Evolutionary conservation across 2,888 invertebrate species (phyloP).

Genomic region (Ligdia adustata): DNA sequence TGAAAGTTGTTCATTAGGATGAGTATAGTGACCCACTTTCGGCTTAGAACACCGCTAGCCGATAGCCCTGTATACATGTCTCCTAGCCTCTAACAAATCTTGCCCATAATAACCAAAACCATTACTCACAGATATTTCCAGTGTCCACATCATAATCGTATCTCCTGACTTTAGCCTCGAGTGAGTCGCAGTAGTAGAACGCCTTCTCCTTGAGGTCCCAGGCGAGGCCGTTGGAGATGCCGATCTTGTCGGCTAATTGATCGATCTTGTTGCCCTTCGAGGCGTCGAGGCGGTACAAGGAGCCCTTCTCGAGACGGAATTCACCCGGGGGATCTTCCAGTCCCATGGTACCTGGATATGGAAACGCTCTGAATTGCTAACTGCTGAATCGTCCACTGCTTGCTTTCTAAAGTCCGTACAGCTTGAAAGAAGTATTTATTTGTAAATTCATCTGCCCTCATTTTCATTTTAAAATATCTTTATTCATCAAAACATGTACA

Average conservation of each 20-base stretch:
- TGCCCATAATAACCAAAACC: slow-evolving; percentile 1
- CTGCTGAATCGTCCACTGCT: too few species aligned
- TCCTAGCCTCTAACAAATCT: too few species aligned
- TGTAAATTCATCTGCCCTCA: too few species aligned
- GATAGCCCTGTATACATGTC: too few species aligned
- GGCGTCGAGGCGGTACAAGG: slow-evolving; percentile 69
- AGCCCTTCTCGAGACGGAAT: slow-evolving; percentile 65
- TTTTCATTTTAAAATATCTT: too few species aligned
- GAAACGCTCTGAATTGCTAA: too few species aligned
- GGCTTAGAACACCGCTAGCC: too few species aligned
- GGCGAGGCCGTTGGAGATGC: slow-evolving; percentile 91
- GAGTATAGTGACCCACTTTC: too few species aligned
- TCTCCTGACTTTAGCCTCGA: slow-evolving; percentile 85
- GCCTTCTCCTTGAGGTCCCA: slow-evolving; percentile 87
- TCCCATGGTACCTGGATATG: slow-evolving; percentile 82
- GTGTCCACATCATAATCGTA: slow-evolving; percentile 89
- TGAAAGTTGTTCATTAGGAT: too few species aligned
- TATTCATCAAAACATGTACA: too few species aligned
- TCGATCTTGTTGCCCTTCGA: slow-evolving; percentile 42
- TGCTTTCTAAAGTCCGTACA: too few species aligned
- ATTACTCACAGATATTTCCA: slow-evolving; percentile 85
- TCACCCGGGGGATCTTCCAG: slow-evolving; percentile 67
- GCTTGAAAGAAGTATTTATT: too few species aligned
- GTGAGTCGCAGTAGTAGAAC: slow-evolving; percentile 90
- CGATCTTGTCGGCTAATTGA: slow-evolving; percentile 59